Percentiles rank a stretch among this genome's conserved stretches.
Conservation (phyloP, 1,140 invertebrate species). For the Halotydeus destructor region DNA sequence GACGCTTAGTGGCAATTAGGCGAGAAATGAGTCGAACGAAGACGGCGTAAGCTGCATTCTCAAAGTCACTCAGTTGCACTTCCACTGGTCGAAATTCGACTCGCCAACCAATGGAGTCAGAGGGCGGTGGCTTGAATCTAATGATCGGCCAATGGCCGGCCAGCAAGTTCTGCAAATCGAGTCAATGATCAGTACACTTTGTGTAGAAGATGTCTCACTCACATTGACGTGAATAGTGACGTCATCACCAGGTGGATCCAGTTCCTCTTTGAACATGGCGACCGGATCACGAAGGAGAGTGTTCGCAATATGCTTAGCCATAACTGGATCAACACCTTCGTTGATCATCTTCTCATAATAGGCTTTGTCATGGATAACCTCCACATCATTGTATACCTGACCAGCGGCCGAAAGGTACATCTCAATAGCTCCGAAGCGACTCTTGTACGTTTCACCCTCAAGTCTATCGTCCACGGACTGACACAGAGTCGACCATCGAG, state of each 20-base stretch:
- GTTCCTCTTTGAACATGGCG: conserved; percentile 80
- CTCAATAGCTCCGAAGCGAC: conserved; percentile 90
- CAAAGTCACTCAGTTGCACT: conserved; percentile 90
- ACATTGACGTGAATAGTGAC: too few relatives aligned
- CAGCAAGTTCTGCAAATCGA: conserved; percentile 63
- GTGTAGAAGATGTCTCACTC: not conserved
- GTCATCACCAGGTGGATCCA: conserved; percentile 81
- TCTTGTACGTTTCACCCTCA: conserved; percentile 89
- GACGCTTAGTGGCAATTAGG: conserved; percentile 79
- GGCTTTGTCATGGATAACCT: conserved; percentile 58
- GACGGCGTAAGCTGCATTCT: conserved; percentile 94
- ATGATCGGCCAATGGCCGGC: conserved; percentile 99
- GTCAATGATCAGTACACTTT: not conserved
- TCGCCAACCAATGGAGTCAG: conserved; percentile 90
- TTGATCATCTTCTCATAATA: conserved; percentile 57
- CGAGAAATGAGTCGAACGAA: conserved; percentile 86
- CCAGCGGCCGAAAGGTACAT: conserved; percentile 76
- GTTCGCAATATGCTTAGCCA: conserved; percentile 81
- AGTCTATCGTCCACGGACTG: too few relatives aligned
- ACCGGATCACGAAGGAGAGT: conserved; percentile 93
- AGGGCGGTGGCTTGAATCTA: conserved; percentile 91
- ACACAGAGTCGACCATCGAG: too few relatives aligned
- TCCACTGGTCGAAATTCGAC: conserved; percentile 97
- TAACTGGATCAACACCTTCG: conserved; percentile 61
- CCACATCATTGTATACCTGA: conserved; percentile 73